Base-by-base conservation (phyloP, 2,113 vertebrate species). In the Xenopus laevis region DNA sequence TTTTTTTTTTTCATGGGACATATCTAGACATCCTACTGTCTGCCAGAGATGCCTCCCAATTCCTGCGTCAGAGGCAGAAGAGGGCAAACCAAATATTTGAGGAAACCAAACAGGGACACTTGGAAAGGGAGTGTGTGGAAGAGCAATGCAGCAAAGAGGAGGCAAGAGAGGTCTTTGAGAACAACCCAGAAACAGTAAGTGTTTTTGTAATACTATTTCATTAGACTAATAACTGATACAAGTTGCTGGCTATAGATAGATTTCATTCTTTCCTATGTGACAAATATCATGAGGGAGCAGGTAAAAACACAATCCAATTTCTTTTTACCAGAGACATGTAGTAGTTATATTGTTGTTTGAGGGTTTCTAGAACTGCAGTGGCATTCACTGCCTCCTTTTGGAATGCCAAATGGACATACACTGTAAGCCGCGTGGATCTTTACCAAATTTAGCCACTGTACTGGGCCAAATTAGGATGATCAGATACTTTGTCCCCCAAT, bases 111-210 rank as follows among this genome's bases (percentile, higher is more conserved):
- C 93, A 98, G 86, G 97, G 97, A 47, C 96, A 99, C 82, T 86
- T 99, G 89, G 97, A 99, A 85, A 87, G 97, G 68, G 97, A 99
- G 79, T 99, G 97, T 78, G 92, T 99, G 77, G 97, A 99, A 85
- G 97, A 99, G 79, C 87, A 73, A 79, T 99, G 97, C 91, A 92
- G 65, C 83, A 93, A 91, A 78, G 97, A 99, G 81, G 97, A 99
- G 88, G 96, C 97, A 79, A 89, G 97, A 44, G 97, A 99, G 83
- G 95, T 98, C 78, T 99, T 99, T 79, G 97, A 99, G 82, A 99
- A 99, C 84, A 91, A 95, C 89, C 95, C 94, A 0, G 97, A 99
- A 86, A 99, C 97, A 85, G 97, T 98, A 77, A 82, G 75, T 63
- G 16, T 3, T 46, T 15, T 52, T 44, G 15, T 65, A 23, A 18